Evolutionary conservation across 2,797 vertebrate species (phyloP), one percentile per base, ranked within the genome.

Genomic region (Salarias fasciatus): DNA sequence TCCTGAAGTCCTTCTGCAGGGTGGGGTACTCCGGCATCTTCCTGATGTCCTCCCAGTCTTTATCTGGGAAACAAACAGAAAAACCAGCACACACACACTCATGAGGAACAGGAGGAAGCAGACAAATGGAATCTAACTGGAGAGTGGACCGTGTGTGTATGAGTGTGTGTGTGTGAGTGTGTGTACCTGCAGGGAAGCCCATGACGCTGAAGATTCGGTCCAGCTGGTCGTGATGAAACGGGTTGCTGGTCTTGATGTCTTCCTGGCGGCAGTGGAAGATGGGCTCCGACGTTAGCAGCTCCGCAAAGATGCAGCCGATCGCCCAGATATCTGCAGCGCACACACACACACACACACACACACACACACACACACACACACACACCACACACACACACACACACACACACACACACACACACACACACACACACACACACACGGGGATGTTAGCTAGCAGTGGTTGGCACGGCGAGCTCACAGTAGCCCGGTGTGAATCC

Each of bases 221-320:
- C 57, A 99, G 90, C 77, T 99, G 97, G 91, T 99, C 97, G 0
- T 99, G 97, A 85, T 99, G 97, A 86, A 98, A 98, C 53, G 97
- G 97, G 86, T 99, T 98, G 90, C 97, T 98, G 87, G 96, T 99
- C 90, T 99, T 99, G 92, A 98, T 98, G 91, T 98, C 97, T 88
- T 98, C 97, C 85, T 99, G 97, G 80, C 97, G 97, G 92, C 97
- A 99, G 86, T 99, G 97, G 87, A 99, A 99, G 85, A 99, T 99
- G 51, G 97, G 97, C 86, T 99, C 97, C 0, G 97, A 99, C 36
- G 97, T 99, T 85, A 98, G 92, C 28, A 99, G 90, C 88, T 99
- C 97, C 3, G 97, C 97, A 87, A 99, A 99, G 93, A 99, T 99
- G 86, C 97, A 99, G 84, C 97, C 97, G 46, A 99, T 98, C 12